Evolutionary conservation across 2,113 vertebrate species (phyloP).

Genomic region (Trematomus loennbergii): DNA sequence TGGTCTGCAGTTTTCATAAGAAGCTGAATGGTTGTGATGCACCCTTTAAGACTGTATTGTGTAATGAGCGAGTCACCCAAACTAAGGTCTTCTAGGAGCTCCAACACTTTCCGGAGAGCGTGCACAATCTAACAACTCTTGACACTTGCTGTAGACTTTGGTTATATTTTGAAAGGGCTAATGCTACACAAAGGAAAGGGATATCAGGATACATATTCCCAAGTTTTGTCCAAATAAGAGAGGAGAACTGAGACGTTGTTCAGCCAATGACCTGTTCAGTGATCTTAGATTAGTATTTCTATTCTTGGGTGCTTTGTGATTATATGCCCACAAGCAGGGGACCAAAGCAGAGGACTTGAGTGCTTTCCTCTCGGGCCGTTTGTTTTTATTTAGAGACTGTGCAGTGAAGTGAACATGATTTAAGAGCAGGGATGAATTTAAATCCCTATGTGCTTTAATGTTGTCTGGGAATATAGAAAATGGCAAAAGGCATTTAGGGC

Average conservation of each 20-base stretch:
- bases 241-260: constrained; percentile 7
- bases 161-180: constrained; percentile 25
- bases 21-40: constrained; percentile 28
- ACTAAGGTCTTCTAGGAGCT: background rate
- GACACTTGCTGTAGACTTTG: constrained; percentile 27
- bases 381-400: constrained; percentile 54
- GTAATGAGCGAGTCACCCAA: background rate
- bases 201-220: constrained; percentile 9
- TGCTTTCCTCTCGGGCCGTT: constrained; percentile 49
- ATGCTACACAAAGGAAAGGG: background rate
- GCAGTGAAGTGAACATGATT: constrained; percentile 54
- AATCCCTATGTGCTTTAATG: constrained; percentile 32
- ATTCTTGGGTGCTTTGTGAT: constrained; percentile 64
- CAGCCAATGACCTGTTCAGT: constrained; percentile 52
- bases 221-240: constrained; percentile 31
- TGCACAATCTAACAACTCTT: constrained; percentile 2
- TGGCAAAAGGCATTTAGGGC: constrained; percentile 14
- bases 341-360: constrained; percentile 47
- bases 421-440: constrained; percentile 42
- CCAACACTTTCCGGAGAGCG: background rate
- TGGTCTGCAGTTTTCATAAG: constrained; percentile 43
- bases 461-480: constrained; percentile 24
- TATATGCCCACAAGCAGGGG: constrained; percentile 32
- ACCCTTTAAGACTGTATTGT: constrained; percentile 3
- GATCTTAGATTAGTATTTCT: constrained; percentile 60